Evolutionary conservation across 2,797 vertebrate genomes (phyloP).

Genomic region (Taenioides sp.): DNA sequence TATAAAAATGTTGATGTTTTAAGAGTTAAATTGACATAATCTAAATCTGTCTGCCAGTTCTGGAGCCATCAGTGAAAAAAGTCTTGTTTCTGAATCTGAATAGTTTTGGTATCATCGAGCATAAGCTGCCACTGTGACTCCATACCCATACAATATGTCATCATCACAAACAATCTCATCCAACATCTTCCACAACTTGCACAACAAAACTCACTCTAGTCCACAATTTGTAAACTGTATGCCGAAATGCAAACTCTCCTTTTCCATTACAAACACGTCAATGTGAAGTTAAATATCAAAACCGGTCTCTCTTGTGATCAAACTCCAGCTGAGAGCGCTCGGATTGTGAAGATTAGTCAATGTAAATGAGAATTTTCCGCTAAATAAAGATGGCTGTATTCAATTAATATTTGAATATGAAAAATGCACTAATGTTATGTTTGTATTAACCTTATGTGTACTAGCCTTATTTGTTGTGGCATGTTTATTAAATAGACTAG

Average conservation of each 20-base stretch:
- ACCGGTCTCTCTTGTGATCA: conserved; percentile 11
- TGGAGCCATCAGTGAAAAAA: too few relatives aligned
- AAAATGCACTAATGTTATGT: neutral
- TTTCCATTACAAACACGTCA: neutral
- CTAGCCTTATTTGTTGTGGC: neutral
- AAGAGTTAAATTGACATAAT: too few relatives aligned
- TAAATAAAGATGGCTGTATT: neutral
- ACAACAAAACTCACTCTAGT: neutral
- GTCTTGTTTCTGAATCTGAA: too few relatives aligned
- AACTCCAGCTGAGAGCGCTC: conserved; percentile 11
- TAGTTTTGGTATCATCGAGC: neutral
- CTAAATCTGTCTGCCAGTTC: too few relatives aligned
- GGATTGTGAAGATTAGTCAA: neutral
- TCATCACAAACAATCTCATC: neutral
- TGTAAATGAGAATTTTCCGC: neutral
- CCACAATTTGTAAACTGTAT: neutral
- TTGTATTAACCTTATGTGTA: neutral
- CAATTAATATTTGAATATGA: neutral
- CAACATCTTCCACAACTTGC: neutral
- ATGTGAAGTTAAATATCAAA: conserved; percentile 18
- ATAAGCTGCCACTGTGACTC: neutral
- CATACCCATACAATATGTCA: neutral
- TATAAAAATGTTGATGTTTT: too few relatives aligned
- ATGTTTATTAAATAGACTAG: neutral
- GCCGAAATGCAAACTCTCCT: neutral